A percentile compares a stretch with the other conserved stretches of the same genome.
phyloP scores from a whole-genome alignment of 2,113 vertebrate species.

The Nymphicus hollandicus region DNA sequence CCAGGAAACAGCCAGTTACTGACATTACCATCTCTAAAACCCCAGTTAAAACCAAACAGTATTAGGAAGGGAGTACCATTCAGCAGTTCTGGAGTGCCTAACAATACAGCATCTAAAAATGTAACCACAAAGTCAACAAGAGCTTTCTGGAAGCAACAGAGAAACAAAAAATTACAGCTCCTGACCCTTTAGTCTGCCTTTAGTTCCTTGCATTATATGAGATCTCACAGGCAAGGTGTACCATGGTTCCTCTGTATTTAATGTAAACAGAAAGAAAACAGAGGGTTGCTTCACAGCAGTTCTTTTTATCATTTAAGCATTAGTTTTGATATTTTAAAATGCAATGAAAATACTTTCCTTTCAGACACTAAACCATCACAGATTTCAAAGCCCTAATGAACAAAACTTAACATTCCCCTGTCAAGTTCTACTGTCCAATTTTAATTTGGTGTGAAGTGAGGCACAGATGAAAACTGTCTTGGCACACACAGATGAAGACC shows the following conservation, averaged over 20 bases:
- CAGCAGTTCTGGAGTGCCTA: neutral
- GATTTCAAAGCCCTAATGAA: neutral
- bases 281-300: neutral
- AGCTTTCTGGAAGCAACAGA: neutral
- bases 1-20: neutral
- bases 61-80: neutral
- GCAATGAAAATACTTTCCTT: neutral
- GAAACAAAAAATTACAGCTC: neutral
- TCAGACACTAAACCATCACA: neutral
- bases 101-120: neutral
- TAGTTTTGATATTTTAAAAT: neutral
- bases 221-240: neutral
- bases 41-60: neutral
- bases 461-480: neutral
- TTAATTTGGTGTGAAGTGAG: neutral
- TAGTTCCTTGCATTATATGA: neutral
- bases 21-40: neutral
- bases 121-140: neutral
- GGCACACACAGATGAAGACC: neutral
- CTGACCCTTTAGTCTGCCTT: neutral
- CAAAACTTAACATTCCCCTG: neutral
- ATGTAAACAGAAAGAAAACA: neutral
- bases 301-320: neutral
- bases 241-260: neutral
- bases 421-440: neutral